Base-by-base conservation (phyloP, 2,888 invertebrate species). In the Nyleta sp. region DNA sequence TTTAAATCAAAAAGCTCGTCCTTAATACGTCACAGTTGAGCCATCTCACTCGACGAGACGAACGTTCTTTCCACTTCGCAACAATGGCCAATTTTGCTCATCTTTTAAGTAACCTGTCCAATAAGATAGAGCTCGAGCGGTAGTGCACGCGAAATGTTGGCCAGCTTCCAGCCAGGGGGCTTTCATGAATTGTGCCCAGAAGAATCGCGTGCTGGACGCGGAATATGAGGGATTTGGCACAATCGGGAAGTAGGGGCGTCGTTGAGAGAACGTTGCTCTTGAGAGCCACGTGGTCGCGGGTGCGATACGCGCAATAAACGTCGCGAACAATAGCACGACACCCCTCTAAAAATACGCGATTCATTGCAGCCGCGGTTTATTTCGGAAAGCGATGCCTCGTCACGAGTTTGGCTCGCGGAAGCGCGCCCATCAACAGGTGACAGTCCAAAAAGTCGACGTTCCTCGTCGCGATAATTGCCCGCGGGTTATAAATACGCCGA, bases 401-500 rank as follows among this genome's bases (percentile, higher is more conserved):
- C 42, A 15, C 22, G 13, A 18, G 38, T 50, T 84, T 81, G 83
- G 77, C 65, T 52, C 24, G 48, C 22, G 50, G 59, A 67, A 80
- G 35, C 10, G 4, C 20, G 38, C 53, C 11, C 15, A 68, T 73
- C 81, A 85, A 87, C 86, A 86, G 86, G 85, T 87, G 86, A 80
- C n/a, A n/a, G n/a, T n/a, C n/a, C n/a, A n/a, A n/a, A n/a, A n/a
- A n/a, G n/a, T n/a, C n/a, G n/a, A n/a, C n/a, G n/a, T n/a, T n/a
- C n/a, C n/a, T n/a, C n/a, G n/a, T n/a, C n/a, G n/a, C n/a, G n/a
- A n/a, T n/a, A n/a, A n/a, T n/a, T n/a, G n/a, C n/a, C n/a, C n/a
- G n/a, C n/a, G n/a, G n/a, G n/a, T n/a, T n/a, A n/a, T n/a, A n/a
- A n/a, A n/a, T n/a, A n/a, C n/a, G n/a, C n/a, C n/a, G n/a, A n/a